Evolutionary conservation across 2,113 vertebrate genomes (phyloP).

Genomic region (Ailurus styani): DNA sequence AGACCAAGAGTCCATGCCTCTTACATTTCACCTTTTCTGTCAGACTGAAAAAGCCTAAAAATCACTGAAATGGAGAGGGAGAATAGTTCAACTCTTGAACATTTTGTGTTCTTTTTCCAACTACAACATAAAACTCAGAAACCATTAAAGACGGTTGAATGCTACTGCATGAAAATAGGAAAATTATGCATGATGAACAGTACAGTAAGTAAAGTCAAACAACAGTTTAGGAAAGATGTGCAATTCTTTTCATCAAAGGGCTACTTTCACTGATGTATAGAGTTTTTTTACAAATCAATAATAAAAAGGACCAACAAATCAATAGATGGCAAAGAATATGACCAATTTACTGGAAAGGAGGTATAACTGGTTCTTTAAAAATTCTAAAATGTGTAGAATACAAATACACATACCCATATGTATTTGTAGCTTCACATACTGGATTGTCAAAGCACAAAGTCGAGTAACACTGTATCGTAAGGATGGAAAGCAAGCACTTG

Average conservation of each 20-base stretch:
- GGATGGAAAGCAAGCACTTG: not conserved
- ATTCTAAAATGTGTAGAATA: not conserved
- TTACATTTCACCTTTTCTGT: not conserved
- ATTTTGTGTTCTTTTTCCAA: not conserved
- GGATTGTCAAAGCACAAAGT: not conserved
- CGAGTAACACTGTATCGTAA: not conserved
- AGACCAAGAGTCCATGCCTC: not conserved
- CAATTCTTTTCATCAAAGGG: not conserved
- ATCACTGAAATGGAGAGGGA: not conserved
- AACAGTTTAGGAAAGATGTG: not conserved
- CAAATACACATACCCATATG: not conserved
- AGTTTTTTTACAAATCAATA: not conserved
- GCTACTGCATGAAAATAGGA: not conserved
- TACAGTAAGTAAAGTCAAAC: not conserved
- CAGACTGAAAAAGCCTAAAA: not conserved
- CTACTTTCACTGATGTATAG: not conserved
- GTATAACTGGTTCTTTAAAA: not conserved
- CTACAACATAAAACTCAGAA: not conserved
- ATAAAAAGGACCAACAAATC: not conserved
- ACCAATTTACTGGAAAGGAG: not conserved
- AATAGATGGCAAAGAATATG: not conserved
- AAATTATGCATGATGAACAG: not conserved
- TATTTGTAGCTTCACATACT: not conserved
- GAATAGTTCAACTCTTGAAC: not conserved
- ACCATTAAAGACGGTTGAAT: not conserved